phyloP scores from a whole-genome alignment of 2,888 invertebrate species.

The Brachypterus glaber region DNA sequence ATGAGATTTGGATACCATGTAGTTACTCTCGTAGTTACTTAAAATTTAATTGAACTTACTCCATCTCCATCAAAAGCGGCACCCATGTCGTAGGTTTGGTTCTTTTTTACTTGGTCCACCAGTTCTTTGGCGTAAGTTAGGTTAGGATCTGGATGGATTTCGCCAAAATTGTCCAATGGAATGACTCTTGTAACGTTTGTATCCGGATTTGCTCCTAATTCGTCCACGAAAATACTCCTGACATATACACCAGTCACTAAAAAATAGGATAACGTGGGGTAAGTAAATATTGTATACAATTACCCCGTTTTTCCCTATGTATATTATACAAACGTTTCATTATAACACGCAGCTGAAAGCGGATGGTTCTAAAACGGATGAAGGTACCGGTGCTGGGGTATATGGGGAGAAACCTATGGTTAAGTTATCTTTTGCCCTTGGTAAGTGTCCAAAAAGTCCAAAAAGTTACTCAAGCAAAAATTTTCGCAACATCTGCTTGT shows the following conservation, averaged over 20 bases:
- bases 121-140: conserved; percentile 73
- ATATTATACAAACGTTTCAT: too few relatives aligned
- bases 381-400: too few relatives aligned
- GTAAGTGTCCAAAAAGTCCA: too few relatives aligned
- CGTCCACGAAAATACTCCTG: conserved; percentile 74
- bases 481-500: too few relatives aligned
- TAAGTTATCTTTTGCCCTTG: too few relatives aligned
- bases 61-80: conserved; percentile 99
- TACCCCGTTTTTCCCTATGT: too few relatives aligned
- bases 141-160: conserved; percentile 96
- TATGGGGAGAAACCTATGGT: too few relatives aligned
- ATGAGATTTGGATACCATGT: too few relatives aligned
- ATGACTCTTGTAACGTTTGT: conserved; percentile 62
- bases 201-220: conserved; percentile 64
- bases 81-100: conserved; percentile 63
- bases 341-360: too few relatives aligned
- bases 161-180: conserved; percentile 92
- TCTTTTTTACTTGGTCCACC: conserved; percentile 51
- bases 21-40: too few relatives aligned
- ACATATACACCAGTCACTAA: conserved; percentile 95
- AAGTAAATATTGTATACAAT: neutral
- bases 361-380: too few relatives aligned
- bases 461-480: too few relatives aligned
- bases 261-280: conserved; percentile 4
- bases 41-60: conserved; percentile 26